phyloP scores from a whole-genome alignment of 2,888 invertebrate species.

The Cremastinae sp. region DNA sequence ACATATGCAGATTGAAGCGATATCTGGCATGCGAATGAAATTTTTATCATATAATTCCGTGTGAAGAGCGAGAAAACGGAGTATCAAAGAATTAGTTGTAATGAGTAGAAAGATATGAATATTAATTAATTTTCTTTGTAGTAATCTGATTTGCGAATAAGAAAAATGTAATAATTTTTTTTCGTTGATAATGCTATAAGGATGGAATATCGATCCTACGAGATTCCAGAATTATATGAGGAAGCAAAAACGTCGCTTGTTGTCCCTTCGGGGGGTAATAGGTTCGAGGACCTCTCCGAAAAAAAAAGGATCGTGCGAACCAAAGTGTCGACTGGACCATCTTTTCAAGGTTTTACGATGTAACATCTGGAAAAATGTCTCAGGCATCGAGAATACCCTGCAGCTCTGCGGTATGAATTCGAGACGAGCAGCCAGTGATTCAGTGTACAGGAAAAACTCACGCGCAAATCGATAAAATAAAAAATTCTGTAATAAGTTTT shows the following conservation, averaged over 20 bases:
- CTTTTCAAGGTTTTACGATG: conserved; percentile 47
- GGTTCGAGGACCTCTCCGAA: conserved; percentile 12
- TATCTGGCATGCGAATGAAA: too few species aligned
- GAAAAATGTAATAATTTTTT: too few species aligned
- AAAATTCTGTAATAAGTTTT: neutral
- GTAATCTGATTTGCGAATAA: too few species aligned
- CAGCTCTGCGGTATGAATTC: conserved; percentile 8
- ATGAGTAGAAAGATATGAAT: too few species aligned
- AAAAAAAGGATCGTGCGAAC: conserved; percentile 20
- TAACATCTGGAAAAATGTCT: conserved; percentile 65
- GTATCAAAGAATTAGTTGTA: too few species aligned
- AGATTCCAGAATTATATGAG: too few species aligned
- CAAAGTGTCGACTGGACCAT: conserved; percentile 8
- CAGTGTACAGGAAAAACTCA: neutral
- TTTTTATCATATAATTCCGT: too few species aligned
- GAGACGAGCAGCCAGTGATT: conserved; percentile 14
- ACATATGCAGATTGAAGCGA: too few species aligned
- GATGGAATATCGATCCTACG: too few species aligned
- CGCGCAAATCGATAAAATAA: neutral
- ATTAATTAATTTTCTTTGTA: too few species aligned
- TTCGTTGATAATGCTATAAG: too few species aligned
- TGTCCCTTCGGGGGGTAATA: conserved; percentile 23
- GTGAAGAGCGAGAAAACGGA: too few species aligned
- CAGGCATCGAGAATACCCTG: conserved; percentile 22
- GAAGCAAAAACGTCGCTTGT: neutral